Evolutionary conservation across 92 coral and sea anemone genomes (phyloP).

Genomic region (Porites divaricata): DNA sequence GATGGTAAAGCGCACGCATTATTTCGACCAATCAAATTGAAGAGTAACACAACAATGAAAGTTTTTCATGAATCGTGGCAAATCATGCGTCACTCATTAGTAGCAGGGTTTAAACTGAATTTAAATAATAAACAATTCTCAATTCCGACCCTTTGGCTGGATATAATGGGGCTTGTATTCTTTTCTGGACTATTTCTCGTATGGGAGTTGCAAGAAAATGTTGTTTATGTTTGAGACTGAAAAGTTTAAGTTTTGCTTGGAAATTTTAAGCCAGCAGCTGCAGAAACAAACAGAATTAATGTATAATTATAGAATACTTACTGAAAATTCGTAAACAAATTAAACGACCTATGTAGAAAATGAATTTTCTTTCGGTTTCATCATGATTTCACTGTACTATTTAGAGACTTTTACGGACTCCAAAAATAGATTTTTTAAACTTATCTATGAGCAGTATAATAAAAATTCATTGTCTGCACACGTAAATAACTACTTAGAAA

Average conservation of each 20-base stretch:
- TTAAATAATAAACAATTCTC: neutral
- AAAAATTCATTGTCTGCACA: no score
- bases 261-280: conserved; percentile 8
- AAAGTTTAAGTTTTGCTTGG: neutral
- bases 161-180: neutral
- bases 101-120: conserved; percentile 35
- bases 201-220: neutral
- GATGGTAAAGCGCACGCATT: conserved; percentile 6
- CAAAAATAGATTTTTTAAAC: no score
- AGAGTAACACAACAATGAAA: conserved; percentile 12
- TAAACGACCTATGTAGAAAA: no score
- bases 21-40: conserved; percentile 45
- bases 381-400: no score
- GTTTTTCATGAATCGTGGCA: conserved; percentile 18
- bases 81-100: conserved; percentile 32
- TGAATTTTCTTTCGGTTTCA: no score
- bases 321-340: no score
- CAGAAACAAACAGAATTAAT: neutral
- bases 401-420: no score
- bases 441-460: no score
- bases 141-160: neutral
- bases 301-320: no score
- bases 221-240: neutral
- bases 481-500: no score
- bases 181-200: neutral